A percentile compares a stretch with the other conserved stretches of the same genome.
These are phyloP conservation scores for Cryptus armator DNA, from an alignment of 2,888 invertebrate species.

Conservation along the genomic window DNA sequence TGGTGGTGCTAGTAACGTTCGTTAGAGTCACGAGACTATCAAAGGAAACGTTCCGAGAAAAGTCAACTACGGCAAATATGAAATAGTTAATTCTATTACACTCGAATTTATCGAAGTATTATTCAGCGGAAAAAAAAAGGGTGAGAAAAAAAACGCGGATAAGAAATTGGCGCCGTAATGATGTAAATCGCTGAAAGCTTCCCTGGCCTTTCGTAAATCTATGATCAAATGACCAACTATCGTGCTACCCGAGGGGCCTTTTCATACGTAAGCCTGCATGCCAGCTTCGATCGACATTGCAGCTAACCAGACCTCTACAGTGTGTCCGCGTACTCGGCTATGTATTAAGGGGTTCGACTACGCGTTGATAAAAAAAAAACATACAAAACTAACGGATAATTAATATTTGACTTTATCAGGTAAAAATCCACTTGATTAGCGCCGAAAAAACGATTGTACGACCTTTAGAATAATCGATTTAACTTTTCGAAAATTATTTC, in stretches of 20 bases:
- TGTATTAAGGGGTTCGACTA: background rate
- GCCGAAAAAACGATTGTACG: background rate
- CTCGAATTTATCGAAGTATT: constrained; percentile 6
- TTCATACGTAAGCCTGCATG: constrained; percentile 54
- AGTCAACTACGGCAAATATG: background rate
- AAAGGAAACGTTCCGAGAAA: constrained; percentile 10
- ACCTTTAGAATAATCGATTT: background rate
- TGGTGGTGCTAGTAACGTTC: background rate
- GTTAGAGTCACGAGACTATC: constrained; percentile 19
- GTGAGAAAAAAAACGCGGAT: background rate
- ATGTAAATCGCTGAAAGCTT: constrained; percentile 33
- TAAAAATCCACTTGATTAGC: background rate
- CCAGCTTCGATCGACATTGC: constrained; percentile 51
- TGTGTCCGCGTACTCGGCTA: background rate
- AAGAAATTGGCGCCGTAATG: constrained; percentile 1
- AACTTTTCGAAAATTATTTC: background rate
- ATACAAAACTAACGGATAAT: background rate
- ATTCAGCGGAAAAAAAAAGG: background rate
- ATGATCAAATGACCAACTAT: constrained; percentile 35
- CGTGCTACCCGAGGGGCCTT: constrained; percentile 32
- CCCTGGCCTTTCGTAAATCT: constrained; percentile 42
- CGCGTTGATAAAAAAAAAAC: background rate
- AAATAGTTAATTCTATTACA: constrained; percentile 5
- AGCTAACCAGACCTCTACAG: background rate
- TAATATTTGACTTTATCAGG: background rate